A percentile compares a stretch with the other conserved stretches of the same genome.
phyloP scores from a whole-genome alignment of 2,797 vertebrate genomes.

The Dicrostonyx torquatus region DNA sequence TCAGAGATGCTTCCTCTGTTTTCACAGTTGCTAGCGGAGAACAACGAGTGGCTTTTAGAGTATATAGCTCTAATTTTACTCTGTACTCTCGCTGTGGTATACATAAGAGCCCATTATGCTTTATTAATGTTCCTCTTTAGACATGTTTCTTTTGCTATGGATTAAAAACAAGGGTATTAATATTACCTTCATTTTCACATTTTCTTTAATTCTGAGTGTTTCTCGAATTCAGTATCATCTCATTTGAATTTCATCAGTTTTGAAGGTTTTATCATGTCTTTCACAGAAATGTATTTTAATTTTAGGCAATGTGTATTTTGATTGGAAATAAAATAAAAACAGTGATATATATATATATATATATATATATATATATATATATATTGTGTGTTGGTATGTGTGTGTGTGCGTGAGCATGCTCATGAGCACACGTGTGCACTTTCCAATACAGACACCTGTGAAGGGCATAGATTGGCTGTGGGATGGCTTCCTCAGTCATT shows the following conservation, averaged over 20 bases:
- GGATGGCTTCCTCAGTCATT: neutral
- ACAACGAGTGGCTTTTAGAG: neutral
- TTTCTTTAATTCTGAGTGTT: neutral
- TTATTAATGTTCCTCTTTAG: neutral
- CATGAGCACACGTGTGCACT: neutral
- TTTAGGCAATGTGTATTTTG: neutral
- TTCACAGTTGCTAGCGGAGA: neutral
- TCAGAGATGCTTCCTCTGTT: neutral
- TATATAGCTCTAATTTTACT: neutral
- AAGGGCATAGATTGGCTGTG: neutral
- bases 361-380: too few species aligned
- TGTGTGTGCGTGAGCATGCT: neutral
- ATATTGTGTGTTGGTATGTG: neutral
- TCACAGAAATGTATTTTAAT: neutral
- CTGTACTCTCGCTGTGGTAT: neutral
- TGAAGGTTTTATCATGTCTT: neutral
- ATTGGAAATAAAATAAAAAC: slow-evolving; percentile 16
- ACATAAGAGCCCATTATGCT: neutral
- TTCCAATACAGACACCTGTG: neutral
- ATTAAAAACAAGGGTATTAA: neutral
- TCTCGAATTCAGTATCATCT: neutral
- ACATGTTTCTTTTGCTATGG: neutral
- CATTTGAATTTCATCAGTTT: neutral
- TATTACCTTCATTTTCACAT: neutral
- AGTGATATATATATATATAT: too few species aligned